These are phyloP conservation scores for Oreochromis tanganicae DNA, from an alignment of 2,113 vertebrate species.

Conservation along the genomic window DNA sequence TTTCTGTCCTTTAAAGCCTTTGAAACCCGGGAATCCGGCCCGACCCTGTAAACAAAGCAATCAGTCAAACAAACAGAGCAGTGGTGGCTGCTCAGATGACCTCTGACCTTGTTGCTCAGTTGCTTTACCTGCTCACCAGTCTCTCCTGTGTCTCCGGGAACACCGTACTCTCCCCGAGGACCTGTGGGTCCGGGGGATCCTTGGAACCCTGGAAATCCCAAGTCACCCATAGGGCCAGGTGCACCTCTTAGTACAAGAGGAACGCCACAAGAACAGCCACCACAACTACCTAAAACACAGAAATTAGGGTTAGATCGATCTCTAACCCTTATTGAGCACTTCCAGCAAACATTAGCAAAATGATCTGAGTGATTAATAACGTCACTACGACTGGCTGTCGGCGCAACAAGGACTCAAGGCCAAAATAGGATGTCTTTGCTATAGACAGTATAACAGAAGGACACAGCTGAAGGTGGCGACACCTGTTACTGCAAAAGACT, in stretches of 20 bases:
- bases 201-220: not conserved
- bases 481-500: not conserved
- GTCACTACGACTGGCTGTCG: accelerated
- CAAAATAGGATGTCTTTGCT: not conserved
- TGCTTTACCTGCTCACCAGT: conserved; percentile 46
- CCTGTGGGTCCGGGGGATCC: conserved; percentile 1
- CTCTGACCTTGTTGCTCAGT: not conserved
- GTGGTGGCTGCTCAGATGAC: not conserved
- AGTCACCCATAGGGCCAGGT: not conserved
- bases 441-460: accelerated
- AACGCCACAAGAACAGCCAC: conserved; percentile 49
- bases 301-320: not conserved
- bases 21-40: conserved; percentile 71
- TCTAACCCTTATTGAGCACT: not conserved
- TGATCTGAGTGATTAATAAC: not conserved
- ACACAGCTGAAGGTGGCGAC: not conserved
- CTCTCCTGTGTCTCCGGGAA: conserved; percentile 50
- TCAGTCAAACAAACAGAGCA: not conserved
- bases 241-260: not conserved
- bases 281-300: conserved; percentile 42
- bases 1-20: conserved; percentile 83
- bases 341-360: not conserved
- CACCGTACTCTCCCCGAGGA: conserved; percentile 42
- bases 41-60: conserved; percentile 68
- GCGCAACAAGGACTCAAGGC: not conserved